Evolutionary conservation across 1,140 invertebrate genomes (phyloP), one percentile per base, ranked within the genome.

Genomic region (Neodiprion lecontei): DNA sequence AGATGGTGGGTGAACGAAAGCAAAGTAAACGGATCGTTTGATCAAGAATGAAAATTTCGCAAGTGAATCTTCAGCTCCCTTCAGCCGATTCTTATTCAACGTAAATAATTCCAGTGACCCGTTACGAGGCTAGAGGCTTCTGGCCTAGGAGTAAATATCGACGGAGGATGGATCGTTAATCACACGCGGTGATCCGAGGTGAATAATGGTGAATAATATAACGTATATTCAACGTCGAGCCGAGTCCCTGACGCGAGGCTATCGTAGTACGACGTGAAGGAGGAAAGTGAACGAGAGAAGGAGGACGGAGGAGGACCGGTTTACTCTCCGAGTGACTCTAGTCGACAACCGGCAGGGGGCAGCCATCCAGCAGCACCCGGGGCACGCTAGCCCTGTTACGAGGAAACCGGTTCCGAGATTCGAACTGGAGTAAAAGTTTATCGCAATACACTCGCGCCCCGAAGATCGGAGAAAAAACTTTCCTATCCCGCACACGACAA

Each of bases 351-450:
- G 49, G 71, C 50, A 67, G 74, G 71, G 76, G 69, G 74, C 72
- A 77, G 72, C 77, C 73, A 74, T 73, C 66, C 50, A 75, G 72
- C 74, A 76, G 70, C 75, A 82, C 83, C 80, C 75, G 79, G 83
- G 79, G 77, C 77, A 80, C 82, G 77, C 81, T 79, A 78, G 81
- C 76, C 70, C 76, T 79, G 77, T 82, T 81, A 81, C 75, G 79
- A 82, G 77, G 78, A 75, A 85, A 85, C 83, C 83, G 83, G 84
- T 85, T 83, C 67, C 71, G 70, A 77, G 76, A 78, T 82, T 73
- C 78, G 81, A 85, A 85, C 83, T 85, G 77, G 83, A 84, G 84
- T 85, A 85, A 85, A 85, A 84, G 81, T 84, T 79, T 83, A 79
- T 77, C 78, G 78, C 76, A 80, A 78, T 75, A 69, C 69, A 74